Conservation (phyloP, 2,797 vertebrate genomes). For the Chlorospingus semifuscus region DNA sequence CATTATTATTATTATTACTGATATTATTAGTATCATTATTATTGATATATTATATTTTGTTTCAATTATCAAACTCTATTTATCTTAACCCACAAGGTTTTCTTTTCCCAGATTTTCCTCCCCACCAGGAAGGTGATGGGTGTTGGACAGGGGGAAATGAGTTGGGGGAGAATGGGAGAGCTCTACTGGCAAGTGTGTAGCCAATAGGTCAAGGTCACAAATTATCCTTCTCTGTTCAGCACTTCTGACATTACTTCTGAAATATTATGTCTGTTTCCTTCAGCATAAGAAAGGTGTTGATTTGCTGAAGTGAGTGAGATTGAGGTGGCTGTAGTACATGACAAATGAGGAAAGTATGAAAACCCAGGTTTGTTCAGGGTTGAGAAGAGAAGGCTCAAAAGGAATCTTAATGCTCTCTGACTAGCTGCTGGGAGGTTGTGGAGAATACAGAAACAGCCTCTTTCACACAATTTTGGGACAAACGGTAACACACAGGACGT, state of each 20-base stretch:
- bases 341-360: not conserved
- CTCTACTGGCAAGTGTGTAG: not conserved
- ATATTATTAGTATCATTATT: not conserved
- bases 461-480: not conserved
- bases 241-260: not conserved
- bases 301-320: not conserved
- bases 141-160: not conserved
- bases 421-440: not conserved
- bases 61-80: not conserved
- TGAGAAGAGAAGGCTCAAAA: not conserved
- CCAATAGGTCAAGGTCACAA: not conserved
- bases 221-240: not conserved
- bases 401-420: not conserved
- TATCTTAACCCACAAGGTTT: not conserved
- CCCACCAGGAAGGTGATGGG: no score
- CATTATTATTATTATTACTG: not conserved
- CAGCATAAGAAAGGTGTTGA: not conserved
- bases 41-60: not conserved
- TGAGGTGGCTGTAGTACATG: accelerated
- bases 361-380: not conserved
- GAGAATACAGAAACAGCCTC: not conserved
- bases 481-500: not conserved
- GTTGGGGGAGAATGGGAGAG: not conserved
- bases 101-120: not conserved
- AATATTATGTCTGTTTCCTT: not conserved